A percentile compares a stretch with the other conserved stretches of the same genome.
phyloP scores from a whole-genome alignment of 2,888 invertebrate species.

The Apamea epomidion region DNA sequence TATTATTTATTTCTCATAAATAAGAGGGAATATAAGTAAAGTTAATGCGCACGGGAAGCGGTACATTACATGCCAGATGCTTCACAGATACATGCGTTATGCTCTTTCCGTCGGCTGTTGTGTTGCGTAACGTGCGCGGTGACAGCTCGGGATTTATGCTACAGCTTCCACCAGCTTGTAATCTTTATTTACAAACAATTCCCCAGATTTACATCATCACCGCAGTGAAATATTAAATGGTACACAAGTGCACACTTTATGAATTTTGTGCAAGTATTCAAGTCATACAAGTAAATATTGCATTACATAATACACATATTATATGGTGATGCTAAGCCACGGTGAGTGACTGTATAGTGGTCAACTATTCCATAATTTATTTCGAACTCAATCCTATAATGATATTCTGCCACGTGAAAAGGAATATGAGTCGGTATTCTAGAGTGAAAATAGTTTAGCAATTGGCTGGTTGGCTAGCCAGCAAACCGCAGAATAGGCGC shows the following conservation, averaged over 20 bases:
- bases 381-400: conserved; percentile 49
- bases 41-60: conserved; percentile 88
- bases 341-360: conserved; percentile 40
- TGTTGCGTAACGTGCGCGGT: conserved; percentile 81
- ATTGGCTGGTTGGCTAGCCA: conserved; percentile 71
- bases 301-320: conserved; percentile 28
- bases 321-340: conserved; percentile 15
- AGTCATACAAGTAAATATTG: conserved; percentile 21
- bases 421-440: conserved; percentile 36
- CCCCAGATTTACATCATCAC: conserved; percentile 71
- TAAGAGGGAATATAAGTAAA: conserved; percentile 89
- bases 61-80: conserved; percentile 87
- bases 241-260: conserved; percentile 50
- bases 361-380: conserved; percentile 57
- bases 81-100: conserved; percentile 84
- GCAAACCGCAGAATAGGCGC: conserved; percentile 84
- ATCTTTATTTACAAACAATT: conserved; percentile 80
- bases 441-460: conserved; percentile 47
- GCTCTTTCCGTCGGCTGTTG: conserved; percentile 79
- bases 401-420: conserved; percentile 30
- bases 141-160: conserved; percentile 79
- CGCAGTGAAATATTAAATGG: conserved; percentile 59
- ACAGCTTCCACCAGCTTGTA: conserved; percentile 71
- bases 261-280: conserved; percentile 44
- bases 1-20: conserved; percentile 91